Base-by-base conservation (phyloP, 2,797 vertebrate species). In the Tamandua tetradactyla region DNA sequence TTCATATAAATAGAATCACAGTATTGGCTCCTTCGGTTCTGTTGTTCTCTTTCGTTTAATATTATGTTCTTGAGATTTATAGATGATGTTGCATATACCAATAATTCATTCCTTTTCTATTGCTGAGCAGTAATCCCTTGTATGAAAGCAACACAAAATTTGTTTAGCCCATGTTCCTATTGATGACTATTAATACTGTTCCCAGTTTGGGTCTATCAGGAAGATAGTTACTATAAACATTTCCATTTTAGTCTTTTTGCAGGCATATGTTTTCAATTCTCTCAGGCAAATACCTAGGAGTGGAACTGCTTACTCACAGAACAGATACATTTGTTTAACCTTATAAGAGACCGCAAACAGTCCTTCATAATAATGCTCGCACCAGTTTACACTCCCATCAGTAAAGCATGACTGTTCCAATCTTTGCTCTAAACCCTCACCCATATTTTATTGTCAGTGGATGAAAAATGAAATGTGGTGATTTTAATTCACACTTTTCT, bases 321-420 rank as follows among this genome's bases (percentile, higher is more conserved):
- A 2, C 13, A n/a, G n/a, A 71, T 42, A 27, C 37, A 55, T 49
- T 30, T 81, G 64, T 81, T 42, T 76, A n/a, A n/a, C 7, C 64
- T 84, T 79, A 42, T 22, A 61, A 61, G 11, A 64, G 5, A 80
- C 11, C 59, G 0, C 1, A 55, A 17, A 35, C 4, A 37, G 37
- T 42, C n/a, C 2, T 69, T 35, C 9, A 52, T 74, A 83, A 32
- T 35, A 7, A 3, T 49, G n/a, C n/a, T 47, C 27, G 27, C 6
- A 11, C 1, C 22, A 20, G 84, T 81, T 66, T 52, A 25, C 2
- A 72, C 3, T 40, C 32, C 3, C 23, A 49, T 59, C 8, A 44
- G 20, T 7, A 71, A 49, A 11, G 0, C 27, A 57, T 5, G 1
- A 87, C 2, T 4, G 3, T 52, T 80, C 59, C 0, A n/a, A 3